Evolutionary conservation across 1,140 invertebrate species (phyloP).

Genomic region (Drosophila truncata): DNA sequence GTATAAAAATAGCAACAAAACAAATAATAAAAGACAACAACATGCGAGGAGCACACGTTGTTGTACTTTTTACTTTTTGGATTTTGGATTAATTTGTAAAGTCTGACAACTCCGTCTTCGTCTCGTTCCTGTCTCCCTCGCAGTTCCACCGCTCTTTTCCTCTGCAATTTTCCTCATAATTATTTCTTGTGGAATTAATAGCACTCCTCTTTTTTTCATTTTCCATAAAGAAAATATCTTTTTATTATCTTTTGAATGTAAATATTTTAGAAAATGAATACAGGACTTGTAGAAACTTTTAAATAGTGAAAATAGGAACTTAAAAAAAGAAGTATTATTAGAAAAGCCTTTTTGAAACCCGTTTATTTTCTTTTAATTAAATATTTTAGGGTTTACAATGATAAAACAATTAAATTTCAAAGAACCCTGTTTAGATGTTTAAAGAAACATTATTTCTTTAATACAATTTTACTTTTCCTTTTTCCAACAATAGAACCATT

Average conservation of each 20-base stretch:
- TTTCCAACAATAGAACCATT: background rate
- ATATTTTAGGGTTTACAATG: background rate
- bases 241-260: constrained; percentile 27
- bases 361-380: background rate
- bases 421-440: no score
- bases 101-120: constrained; percentile 26
- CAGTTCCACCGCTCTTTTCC: constrained; percentile 5
- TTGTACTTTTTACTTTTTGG: constrained; percentile 46
- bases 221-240: background rate
- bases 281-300: background rate
- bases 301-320: background rate
- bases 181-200: constrained; percentile 41
- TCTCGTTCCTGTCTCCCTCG: constrained; percentile 1
- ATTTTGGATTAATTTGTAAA: constrained; percentile 81
- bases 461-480: background rate
- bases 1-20: constrained; percentile 74
- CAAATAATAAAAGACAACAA: constrained; percentile 36
- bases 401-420: background rate
- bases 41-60: constrained; percentile 56
- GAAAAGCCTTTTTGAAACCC: background rate
- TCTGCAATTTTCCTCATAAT: constrained; percentile 36
- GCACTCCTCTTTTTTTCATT: constrained; percentile 13
- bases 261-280: constrained; percentile 1
- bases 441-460: background rate
- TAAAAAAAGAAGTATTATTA: background rate